Evolutionary conservation across 2,888 invertebrate genomes (phyloP).

Genomic region (Polydrusus tereticollis): DNA sequence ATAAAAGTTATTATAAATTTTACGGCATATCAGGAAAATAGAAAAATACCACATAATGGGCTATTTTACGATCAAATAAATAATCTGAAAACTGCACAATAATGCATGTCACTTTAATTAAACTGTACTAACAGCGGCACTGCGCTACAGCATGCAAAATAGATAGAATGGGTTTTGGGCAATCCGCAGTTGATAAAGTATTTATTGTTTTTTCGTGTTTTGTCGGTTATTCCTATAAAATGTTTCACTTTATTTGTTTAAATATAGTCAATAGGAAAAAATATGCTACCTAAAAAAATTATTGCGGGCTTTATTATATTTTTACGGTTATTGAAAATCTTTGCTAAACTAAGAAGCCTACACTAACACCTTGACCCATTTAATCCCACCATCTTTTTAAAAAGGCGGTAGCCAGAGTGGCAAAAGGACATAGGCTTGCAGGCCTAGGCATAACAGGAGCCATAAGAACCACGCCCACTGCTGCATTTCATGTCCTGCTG

Average conservation of each 20-base stretch:
- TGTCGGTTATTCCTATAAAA: neutral
- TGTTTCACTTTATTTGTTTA: neutral
- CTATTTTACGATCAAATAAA: neutral
- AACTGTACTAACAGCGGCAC: neutral
- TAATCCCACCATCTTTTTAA: too few relatives aligned
- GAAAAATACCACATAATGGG: neutral
- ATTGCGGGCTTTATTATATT: too few relatives aligned
- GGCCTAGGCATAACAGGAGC: too few relatives aligned
- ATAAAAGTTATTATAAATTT: neutral
- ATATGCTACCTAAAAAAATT: too few relatives aligned
- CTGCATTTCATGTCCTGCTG: too few relatives aligned
- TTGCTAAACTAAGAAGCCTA: too few relatives aligned
- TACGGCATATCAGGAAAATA: neutral
- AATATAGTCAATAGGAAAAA: too few relatives aligned
- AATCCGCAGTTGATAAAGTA: neutral
- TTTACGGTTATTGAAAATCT: too few relatives aligned
- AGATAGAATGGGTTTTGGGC: neutral
- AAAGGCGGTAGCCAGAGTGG: too few relatives aligned
- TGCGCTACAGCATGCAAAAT: neutral
- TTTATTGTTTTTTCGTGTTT: neutral
- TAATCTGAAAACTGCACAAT: neutral
- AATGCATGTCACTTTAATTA: neutral
- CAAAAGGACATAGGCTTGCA: too few relatives aligned
- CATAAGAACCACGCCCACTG: too few relatives aligned
- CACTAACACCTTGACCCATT: too few relatives aligned